phyloP scores from a whole-genome alignment of 2,888 invertebrate genomes.

The Brenthis hecate region DNA sequence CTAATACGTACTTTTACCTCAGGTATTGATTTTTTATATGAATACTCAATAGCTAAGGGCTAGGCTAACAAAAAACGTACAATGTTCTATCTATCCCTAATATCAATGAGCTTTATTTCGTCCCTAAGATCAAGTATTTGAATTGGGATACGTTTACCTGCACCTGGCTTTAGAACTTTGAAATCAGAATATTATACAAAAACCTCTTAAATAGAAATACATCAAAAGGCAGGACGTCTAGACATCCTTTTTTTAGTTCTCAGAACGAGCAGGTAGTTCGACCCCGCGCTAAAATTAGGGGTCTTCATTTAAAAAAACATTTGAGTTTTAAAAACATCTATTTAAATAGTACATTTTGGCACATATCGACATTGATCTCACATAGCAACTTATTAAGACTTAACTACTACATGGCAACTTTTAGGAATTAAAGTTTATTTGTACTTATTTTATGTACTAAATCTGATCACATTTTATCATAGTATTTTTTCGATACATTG shows the following conservation, averaged over 20 bases:
- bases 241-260: constrained; percentile 70
- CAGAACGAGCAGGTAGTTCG: constrained; percentile 72
- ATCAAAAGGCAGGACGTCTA: constrained; percentile 78
- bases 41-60: constrained; percentile 32
- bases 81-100: constrained; percentile 42
- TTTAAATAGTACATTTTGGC: constrained; percentile 45
- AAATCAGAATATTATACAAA: constrained; percentile 67
- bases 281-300: constrained; percentile 21
- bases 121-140: constrained; percentile 61
- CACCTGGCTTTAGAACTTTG: constrained; percentile 70
- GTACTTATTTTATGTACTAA: constrained; percentile 37
- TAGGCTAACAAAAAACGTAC: constrained; percentile 46
- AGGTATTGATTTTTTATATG: constrained; percentile 36
- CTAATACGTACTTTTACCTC: constrained; percentile 36
- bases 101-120: constrained; percentile 52
- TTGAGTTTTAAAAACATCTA: constrained; percentile 41
- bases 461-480: constrained; percentile 9
- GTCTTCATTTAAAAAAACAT: constrained; percentile 42
- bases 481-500: constrained; percentile 7
- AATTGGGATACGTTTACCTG: constrained; percentile 65
- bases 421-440: constrained; percentile 32
- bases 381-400: constrained; percentile 29
- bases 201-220: constrained; percentile 72
- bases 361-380: constrained; percentile 38
- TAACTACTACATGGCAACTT: constrained; percentile 34